Percentiles rank a stretch among this genome's conserved stretches.
Conservation (phyloP, 2,888 invertebrate species). For the Odontocolon sp. region DNA sequence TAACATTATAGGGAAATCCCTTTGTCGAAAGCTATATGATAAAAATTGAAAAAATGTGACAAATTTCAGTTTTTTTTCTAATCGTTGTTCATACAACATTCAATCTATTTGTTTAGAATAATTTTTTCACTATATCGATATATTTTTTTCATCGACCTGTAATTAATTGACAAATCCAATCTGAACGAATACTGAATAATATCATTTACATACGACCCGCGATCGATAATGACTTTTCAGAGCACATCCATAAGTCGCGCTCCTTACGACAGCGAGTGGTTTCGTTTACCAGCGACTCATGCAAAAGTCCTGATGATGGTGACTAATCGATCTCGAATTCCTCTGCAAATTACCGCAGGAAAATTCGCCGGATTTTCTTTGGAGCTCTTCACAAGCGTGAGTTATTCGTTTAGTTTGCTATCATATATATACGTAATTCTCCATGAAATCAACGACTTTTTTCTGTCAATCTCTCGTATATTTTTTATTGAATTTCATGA, state of each 20-base stretch:
- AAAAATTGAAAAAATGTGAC: too few species aligned
- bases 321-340: conserved; percentile 63
- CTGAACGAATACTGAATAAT: too few species aligned
- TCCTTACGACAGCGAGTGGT: conserved; percentile 69
- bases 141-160: too few species aligned
- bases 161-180: too few species aligned
- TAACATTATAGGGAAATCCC: too few species aligned
- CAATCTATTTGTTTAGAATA: too few species aligned
- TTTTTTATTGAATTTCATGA: neutral
- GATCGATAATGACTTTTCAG: conserved; percentile 54
- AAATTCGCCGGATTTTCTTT: conserved; percentile 70
- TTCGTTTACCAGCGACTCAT: conserved; percentile 57
- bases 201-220: too few species aligned
- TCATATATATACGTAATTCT: neutral
- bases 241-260: conserved; percentile 64
- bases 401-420: conserved; percentile 4
- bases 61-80: too few species aligned
- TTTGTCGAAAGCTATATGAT: too few species aligned
- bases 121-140: too few species aligned
- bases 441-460: neutral
- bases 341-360: conserved; percentile 70
- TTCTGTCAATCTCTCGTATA: neutral
- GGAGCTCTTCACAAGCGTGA: conserved; percentile 68
- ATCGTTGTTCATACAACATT: too few species aligned
- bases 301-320: conserved; percentile 64